These are phyloP conservation scores for Procambarus virginalis DNA, from an alignment of 1,140 invertebrate species.

Conservation along the genomic window DNA sequence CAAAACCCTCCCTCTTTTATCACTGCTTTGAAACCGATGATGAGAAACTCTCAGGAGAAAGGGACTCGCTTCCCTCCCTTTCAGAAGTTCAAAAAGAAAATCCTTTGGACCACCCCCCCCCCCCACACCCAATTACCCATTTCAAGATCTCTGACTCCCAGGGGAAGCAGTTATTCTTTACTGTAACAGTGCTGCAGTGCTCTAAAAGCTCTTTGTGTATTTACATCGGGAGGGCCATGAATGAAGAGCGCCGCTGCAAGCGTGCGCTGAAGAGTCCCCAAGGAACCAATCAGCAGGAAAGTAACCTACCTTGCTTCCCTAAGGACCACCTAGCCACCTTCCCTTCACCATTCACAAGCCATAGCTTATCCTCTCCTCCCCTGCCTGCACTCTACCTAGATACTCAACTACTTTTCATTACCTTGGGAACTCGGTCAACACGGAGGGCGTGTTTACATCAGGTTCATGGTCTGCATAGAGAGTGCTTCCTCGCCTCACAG, in stretches of 20 bases:
- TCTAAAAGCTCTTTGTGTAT: constrained; percentile 53
- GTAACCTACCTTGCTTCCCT: neutral
- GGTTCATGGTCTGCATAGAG: no score
- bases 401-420: no score
- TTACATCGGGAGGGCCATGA: constrained; percentile 38
- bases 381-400: no score
- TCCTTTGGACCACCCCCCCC: no score
- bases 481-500: no score
- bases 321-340: neutral
- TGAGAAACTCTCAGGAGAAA: constrained; percentile 48
- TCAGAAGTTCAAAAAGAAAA: constrained; percentile 44
- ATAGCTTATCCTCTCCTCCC: no score
- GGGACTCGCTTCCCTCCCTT: neutral
- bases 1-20: constrained; percentile 51
- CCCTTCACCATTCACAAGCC: no score
- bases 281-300: constrained; percentile 57
- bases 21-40: constrained; percentile 60
- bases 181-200: constrained; percentile 58
- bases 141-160: constrained; percentile 62
- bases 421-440: no score
- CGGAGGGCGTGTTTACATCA: no score
- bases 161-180: constrained; percentile 37
- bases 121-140: constrained; percentile 54
- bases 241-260: constrained; percentile 7
- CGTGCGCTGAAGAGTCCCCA: constrained; percentile 33